Conservation (phyloP, 2,888 invertebrate species). For the Desoria tigrina region DNA sequence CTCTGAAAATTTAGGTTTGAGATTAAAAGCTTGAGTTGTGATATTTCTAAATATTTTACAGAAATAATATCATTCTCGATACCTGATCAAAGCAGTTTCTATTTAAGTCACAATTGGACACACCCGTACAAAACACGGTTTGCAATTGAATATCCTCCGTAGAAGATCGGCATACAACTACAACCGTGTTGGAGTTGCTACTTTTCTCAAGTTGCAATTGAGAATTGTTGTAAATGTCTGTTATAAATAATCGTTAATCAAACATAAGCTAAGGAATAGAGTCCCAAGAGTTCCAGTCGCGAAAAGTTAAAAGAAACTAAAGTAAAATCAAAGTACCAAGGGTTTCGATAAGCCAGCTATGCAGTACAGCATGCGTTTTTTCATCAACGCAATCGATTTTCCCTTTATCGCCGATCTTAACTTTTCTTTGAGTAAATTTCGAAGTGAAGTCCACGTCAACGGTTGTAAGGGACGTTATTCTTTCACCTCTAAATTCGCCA, state of each 20-base stretch:
- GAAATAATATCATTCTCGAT: not conserved
- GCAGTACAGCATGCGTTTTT: not conserved
- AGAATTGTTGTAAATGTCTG: slow-evolving; percentile 25
- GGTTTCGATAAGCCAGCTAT: slow-evolving; percentile 34
- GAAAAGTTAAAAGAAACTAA: no score
- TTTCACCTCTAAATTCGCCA: not conserved
- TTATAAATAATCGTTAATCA: no score
- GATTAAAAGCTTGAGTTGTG: no score
- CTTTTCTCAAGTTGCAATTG: slow-evolving; percentile 19
- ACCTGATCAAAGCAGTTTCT: slow-evolving; percentile 31
- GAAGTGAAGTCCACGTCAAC: slow-evolving; percentile 10
- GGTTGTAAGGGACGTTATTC: not conserved
- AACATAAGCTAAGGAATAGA: no score
- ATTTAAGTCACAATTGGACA: slow-evolving; percentile 32
- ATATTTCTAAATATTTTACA: no score
- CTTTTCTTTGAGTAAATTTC: slow-evolving; percentile 23
- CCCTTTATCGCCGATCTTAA: slow-evolving; percentile 31
- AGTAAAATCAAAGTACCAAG: no score
- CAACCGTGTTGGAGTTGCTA: not conserved
- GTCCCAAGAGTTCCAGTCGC: not conserved
- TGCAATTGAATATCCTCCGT: slow-evolving; percentile 12
- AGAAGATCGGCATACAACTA: slow-evolving; percentile 19
- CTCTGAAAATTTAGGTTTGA: no score
- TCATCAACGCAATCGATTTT: slow-evolving; percentile 20
- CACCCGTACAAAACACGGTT: slow-evolving; percentile 33